phyloP scores from a whole-genome alignment of 2,113 vertebrate species.

The Phyllostomus hastatus region DNA sequence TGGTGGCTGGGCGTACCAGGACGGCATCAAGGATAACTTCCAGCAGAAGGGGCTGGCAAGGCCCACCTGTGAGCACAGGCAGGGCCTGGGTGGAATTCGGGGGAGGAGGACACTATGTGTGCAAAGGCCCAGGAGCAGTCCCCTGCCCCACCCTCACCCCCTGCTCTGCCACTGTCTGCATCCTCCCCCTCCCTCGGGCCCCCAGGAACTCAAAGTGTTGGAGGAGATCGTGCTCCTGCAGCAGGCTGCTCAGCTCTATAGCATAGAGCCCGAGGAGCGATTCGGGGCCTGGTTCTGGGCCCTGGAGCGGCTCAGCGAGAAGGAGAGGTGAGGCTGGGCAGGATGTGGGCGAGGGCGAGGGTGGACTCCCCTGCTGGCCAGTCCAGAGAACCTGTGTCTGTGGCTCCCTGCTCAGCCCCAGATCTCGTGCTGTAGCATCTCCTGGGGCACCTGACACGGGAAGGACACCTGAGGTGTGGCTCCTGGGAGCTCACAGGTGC shows the following conservation, averaged over 20 bases:
- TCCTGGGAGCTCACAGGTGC: background rate
- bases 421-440: no score
- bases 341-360: no score
- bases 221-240: slow-evolving; percentile 93
- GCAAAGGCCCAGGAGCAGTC: no score
- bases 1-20: rapidly evolving
- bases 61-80: background rate
- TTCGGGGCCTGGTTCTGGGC: slow-evolving; percentile 89
- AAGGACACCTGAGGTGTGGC: background rate
- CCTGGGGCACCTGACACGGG: background rate
- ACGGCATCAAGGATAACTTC: background rate
- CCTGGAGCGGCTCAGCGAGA: slow-evolving; percentile 88
- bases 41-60: background rate
- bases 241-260: slow-evolving; percentile 92
- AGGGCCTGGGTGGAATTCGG: background rate
- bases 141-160: background rate
- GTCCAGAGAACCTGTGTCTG: no score
- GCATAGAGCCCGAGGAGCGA: slow-evolving; percentile 84
- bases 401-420: no score
- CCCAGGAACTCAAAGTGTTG: slow-evolving; percentile 91
- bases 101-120: background rate
- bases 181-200: background rate
- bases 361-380: no score
- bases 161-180: rapidly evolving
- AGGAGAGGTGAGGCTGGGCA: slow-evolving; percentile 62